Evolutionary conservation across 2,113 vertebrate genomes (phyloP).

Genomic region (Agapornis roseicollis): DNA sequence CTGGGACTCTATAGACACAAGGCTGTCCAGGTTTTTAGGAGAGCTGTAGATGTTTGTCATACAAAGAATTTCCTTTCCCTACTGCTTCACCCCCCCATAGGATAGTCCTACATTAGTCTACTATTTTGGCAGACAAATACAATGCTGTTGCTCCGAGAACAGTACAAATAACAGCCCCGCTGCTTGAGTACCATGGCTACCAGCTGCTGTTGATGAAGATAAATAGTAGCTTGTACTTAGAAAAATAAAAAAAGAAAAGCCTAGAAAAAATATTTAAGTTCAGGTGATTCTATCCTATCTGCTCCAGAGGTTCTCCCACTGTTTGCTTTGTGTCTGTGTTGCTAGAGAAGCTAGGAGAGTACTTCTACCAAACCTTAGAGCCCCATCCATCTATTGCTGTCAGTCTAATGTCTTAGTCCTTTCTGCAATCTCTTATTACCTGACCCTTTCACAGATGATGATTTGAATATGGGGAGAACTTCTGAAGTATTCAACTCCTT

Average conservation of each 20-base stretch:
- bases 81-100: background rate
- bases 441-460: background rate
- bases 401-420: background rate
- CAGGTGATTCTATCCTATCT: background rate
- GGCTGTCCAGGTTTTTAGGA: background rate
- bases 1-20: background rate
- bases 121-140: background rate
- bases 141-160: background rate
- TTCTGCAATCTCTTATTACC: background rate
- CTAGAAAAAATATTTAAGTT: background rate
- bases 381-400: background rate
- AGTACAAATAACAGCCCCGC: background rate
- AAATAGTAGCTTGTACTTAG: background rate
- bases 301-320: background rate
- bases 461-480: background rate
- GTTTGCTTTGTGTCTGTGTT: background rate
- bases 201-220: background rate
- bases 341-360: background rate
- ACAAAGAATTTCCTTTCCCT: background rate
- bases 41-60: background rate
- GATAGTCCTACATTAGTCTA: background rate
- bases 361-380: background rate
- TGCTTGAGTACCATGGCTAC: background rate
- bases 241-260: background rate
- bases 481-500: background rate